phyloP scores from a whole-genome alignment of 2,888 invertebrate species.

The Dioctria rufipes region DNA sequence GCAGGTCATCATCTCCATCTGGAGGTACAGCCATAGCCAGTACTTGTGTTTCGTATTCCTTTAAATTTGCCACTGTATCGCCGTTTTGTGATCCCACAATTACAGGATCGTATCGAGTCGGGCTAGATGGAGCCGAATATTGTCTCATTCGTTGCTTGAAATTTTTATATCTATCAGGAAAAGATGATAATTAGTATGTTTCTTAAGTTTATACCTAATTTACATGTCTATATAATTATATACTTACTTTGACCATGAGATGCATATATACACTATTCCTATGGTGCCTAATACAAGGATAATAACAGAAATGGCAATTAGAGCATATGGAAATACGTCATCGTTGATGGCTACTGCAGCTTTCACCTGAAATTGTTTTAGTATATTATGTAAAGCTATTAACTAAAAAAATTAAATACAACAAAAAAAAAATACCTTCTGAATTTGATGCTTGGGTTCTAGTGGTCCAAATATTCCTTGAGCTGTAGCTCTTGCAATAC shows the following conservation, averaged over 20 bases:
- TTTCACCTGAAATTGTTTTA: slow-evolving; percentile 67
- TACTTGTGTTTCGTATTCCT: slow-evolving; percentile 95
- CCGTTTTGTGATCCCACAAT: slow-evolving; percentile 72
- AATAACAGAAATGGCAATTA: slow-evolving; percentile 90
- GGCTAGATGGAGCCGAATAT: slow-evolving; percentile 78
- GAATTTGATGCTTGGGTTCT: slow-evolving; percentile 69
- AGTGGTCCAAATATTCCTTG: slow-evolving; percentile 76
- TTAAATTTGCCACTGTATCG: slow-evolving; percentile 77
- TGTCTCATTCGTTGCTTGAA: slow-evolving; percentile 88
- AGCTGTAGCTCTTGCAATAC: slow-evolving; percentile 79
- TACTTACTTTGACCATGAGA: slow-evolving; percentile 91
- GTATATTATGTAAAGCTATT: not conserved
- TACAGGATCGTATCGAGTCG: slow-evolving; percentile 80
- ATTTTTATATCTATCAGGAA: slow-evolving; percentile 82
- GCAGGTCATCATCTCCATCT: slow-evolving; percentile 86
- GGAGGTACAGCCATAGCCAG: slow-evolving; percentile 93
- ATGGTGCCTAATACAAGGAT: slow-evolving; percentile 89
- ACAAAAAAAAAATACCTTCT: slow-evolving; percentile 65
- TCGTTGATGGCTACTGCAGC: slow-evolving; percentile 75
- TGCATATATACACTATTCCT: slow-evolving; percentile 93
- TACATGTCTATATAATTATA: not conserved
- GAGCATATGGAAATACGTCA: slow-evolving; percentile 89
- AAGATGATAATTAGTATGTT: not conserved
- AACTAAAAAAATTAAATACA: not conserved
- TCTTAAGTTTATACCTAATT: not conserved